Evolutionary conservation across 2,888 invertebrate genomes (phyloP), one percentile per base, ranked within the genome.

Genomic region (Zhuqinia jingwanae): DNA sequence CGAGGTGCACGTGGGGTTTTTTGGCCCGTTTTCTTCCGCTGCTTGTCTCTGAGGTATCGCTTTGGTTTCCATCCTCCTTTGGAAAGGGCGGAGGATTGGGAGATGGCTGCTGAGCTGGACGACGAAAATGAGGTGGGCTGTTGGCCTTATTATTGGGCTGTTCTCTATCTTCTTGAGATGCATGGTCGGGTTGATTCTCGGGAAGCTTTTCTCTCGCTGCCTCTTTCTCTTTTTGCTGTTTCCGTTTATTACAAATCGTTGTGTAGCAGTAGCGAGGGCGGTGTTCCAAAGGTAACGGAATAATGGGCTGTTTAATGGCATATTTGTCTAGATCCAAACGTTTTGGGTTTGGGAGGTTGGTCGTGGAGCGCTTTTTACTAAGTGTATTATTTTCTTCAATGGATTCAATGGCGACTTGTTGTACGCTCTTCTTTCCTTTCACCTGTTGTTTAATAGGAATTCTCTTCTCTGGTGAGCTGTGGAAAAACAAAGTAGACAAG

Each of bases 1-100:
- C 82, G 0, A 82, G n/a, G 11, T 50, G 42, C 6, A 82, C 0
- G 36, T 75, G 30, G 0, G 82, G 75, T 25, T 73, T 25, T 17
- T 15, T 36, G 0, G 15, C 5, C 30, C 56, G n/a, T 47, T 63
- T 78, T 15, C 20, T 42, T 0, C 13, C 25, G 17, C 73, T 73
- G n/a, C 47, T 70, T 25, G 13, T 2, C 3, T 58, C 60, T 11
- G 36, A 10, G 15, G 15, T 13, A 42, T 73, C 25, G 2, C 13
- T 25, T 0, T 36, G 13, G 13, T 30, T 15, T 27, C 50, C 47
- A 73, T 25, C 50, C 1, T 56, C 36, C 5, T 8, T 27, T 20
- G n/a, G 5, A 10, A 0, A 8, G 1, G 25, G 6, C 22, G 25
- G 50, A 5, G 75, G 53, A 75, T n/a, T 15, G 25, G n/a, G 8